A percentile compares a stretch with the other conserved stretches of the same genome.
Conservation (phyloP, 2,888 invertebrate genomes). For the Scaptodrosophila latifasciaeformis region DNA sequence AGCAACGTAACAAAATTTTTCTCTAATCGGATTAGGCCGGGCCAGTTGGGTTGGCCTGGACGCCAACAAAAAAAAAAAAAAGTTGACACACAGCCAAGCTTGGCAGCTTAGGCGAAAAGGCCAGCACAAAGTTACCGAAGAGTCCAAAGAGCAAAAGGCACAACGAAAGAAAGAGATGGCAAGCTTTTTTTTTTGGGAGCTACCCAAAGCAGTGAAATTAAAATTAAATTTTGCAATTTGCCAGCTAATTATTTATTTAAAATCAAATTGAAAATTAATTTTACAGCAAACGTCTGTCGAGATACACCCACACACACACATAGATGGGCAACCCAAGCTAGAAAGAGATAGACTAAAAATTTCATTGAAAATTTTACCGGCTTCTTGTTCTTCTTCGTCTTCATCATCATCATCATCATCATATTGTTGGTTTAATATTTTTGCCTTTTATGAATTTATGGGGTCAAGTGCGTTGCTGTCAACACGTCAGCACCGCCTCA, state of each 20-base stretch:
- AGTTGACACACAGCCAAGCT: constrained; percentile 32
- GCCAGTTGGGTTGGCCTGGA: constrained; percentile 21
- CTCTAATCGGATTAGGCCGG: constrained; percentile 59
- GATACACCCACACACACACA: constrained; percentile 12
- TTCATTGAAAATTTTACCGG: constrained; percentile 26
- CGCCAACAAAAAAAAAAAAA: constrained; percentile 5
- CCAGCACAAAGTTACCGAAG: constrained; percentile 2
- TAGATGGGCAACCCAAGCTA: constrained; percentile 12
- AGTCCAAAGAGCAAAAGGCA: not conserved
- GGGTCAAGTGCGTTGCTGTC: constrained; percentile 46
- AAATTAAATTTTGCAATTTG: constrained; percentile 75
- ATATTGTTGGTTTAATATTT: not conserved
- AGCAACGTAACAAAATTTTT: constrained; percentile 54
- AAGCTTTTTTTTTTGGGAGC: not conserved
- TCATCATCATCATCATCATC: no score
- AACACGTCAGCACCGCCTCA: constrained; percentile 27
- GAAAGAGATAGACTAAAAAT: constrained; percentile 35
- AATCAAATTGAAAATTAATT: constrained; percentile 75
- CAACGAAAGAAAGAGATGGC: not conserved
- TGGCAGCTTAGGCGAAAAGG: constrained; percentile 1
- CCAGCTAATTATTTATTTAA: constrained; percentile 75
- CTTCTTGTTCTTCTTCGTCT: no score
- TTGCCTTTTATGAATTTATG: constrained; percentile 13
- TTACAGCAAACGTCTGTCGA: constrained; percentile 69
- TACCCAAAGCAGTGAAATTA: constrained; percentile 47